These are phyloP conservation scores for Beroe ovata DNA, from an alignment of 37 sponge, comb jelly and placozoan genomes.

Conservation along the genomic window DNA sequence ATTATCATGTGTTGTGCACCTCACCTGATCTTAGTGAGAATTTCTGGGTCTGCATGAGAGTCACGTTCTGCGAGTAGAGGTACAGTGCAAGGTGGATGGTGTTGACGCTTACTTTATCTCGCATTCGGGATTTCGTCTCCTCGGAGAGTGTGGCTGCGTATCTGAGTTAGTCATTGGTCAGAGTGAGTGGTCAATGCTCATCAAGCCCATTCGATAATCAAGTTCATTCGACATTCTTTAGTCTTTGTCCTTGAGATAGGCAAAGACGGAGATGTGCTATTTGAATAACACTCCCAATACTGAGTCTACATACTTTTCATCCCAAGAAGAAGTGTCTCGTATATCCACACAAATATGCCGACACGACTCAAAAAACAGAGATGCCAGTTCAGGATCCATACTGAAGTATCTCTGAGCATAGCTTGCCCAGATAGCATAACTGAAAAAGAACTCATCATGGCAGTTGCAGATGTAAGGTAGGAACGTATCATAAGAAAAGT, in stretches of 20 bases:
- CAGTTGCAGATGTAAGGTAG: too few relatives aligned
- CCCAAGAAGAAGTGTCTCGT: conserved; percentile 25
- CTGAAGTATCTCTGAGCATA: conserved; percentile 51
- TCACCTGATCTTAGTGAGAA: conserved; percentile 63
- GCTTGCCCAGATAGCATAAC: conserved; percentile 64
- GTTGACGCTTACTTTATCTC: conserved; percentile 42
- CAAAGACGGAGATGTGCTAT: too few relatives aligned
- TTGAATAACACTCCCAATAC: too few relatives aligned
- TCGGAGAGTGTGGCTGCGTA: neutral
- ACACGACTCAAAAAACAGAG: conserved; percentile 52
- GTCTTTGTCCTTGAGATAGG: too few relatives aligned
- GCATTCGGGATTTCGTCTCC: conserved; percentile 17
- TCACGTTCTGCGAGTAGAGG: conserved; percentile 65
- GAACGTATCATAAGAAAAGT: too few relatives aligned
- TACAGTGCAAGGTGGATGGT: conserved; percentile 58
- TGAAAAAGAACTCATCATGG: too few relatives aligned
- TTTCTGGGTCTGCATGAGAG: conserved; percentile 62
- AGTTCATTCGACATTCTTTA: too few relatives aligned
- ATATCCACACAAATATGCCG: conserved; percentile 16
- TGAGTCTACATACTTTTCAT: conserved; percentile 8
- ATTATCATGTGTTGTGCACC: too few relatives aligned
- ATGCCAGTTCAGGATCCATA: neutral
- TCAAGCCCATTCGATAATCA: too few relatives aligned
- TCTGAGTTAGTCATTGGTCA: neutral
- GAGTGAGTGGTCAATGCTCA: too few relatives aligned